These are phyloP conservation scores for Poecilia picta DNA, from an alignment of 2,797 vertebrate species.

Conservation along the genomic window DNA sequence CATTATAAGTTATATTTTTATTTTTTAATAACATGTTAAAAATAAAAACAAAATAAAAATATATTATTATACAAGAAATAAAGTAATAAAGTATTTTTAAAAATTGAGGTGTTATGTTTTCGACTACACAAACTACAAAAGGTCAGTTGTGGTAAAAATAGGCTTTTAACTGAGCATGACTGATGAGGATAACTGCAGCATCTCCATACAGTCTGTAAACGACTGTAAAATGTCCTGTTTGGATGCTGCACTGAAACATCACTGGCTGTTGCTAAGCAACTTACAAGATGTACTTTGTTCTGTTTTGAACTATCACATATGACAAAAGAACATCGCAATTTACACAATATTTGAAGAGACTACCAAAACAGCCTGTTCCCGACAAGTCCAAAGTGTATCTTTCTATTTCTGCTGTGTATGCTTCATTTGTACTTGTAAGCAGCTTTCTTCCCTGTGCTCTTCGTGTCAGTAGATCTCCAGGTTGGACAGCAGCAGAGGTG, in stretches of 20 bases:
- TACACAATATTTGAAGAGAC: not conserved
- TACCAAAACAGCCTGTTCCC: not conserved
- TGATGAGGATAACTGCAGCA: not conserved
- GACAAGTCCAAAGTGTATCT: not conserved
- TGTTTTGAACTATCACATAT: no score
- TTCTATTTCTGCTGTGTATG: not conserved
- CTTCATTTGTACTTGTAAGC: not conserved
- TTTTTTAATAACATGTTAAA: not conserved
- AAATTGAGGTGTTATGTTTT: not conserved
- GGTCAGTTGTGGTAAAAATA: not conserved
- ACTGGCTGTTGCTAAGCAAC: not conserved
- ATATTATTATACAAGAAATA: not conserved
- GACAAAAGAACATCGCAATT: not conserved
- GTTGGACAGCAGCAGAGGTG: constrained; percentile 27
- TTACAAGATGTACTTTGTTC: not conserved
- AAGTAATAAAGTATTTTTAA: not conserved
- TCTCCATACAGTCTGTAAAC: not conserved
- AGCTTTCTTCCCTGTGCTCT: not conserved
- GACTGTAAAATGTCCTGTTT: not conserved
- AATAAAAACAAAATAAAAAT: not conserved
- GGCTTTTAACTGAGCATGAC: not conserved
- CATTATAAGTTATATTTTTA: not conserved
- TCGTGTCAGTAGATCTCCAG: constrained; percentile 31
- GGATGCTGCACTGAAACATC: not conserved
- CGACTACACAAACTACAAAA: not conserved